Conservation (phyloP, 2,797 vertebrate species). For the Vultur gryphus region DNA sequence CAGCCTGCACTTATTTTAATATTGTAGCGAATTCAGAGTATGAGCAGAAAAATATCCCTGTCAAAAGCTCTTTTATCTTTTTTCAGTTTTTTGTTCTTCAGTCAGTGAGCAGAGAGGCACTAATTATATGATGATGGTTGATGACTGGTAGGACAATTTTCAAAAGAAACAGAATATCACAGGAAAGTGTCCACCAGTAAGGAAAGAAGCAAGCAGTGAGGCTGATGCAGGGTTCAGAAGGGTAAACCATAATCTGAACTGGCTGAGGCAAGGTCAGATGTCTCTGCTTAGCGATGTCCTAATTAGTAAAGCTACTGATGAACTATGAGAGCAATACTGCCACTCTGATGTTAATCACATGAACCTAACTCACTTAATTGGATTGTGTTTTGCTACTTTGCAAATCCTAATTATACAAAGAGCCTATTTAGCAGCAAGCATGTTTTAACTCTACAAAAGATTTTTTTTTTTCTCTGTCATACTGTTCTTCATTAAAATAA, state of each 20-base stretch:
- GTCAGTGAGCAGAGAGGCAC: background rate
- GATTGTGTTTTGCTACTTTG: conserved; percentile 13
- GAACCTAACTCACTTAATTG: conserved; percentile 36
- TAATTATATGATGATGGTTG: background rate
- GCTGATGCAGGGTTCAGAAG: background rate
- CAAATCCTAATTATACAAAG: conserved; percentile 19
- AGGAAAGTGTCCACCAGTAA: background rate
- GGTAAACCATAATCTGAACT: background rate
- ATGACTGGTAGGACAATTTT: background rate
- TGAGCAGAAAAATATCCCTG: background rate
- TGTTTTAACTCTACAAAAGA: background rate
- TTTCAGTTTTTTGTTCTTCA: background rate
- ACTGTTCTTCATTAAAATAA: background rate
- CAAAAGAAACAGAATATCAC: background rate
- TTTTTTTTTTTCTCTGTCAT: background rate
- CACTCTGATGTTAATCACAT: conserved; percentile 32
- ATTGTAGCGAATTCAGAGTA: background rate
- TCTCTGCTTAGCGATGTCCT: background rate
- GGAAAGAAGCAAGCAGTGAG: background rate
- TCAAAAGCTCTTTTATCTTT: background rate
- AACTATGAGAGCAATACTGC: conserved; percentile 9
- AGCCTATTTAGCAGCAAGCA: conserved; percentile 5
- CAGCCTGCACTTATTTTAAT: background rate
- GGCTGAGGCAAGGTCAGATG: conserved; percentile 19
- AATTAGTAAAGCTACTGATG: conserved; percentile 29